Conservation (phyloP, 2,113 vertebrate species). For the Percina caprodes region DNA sequence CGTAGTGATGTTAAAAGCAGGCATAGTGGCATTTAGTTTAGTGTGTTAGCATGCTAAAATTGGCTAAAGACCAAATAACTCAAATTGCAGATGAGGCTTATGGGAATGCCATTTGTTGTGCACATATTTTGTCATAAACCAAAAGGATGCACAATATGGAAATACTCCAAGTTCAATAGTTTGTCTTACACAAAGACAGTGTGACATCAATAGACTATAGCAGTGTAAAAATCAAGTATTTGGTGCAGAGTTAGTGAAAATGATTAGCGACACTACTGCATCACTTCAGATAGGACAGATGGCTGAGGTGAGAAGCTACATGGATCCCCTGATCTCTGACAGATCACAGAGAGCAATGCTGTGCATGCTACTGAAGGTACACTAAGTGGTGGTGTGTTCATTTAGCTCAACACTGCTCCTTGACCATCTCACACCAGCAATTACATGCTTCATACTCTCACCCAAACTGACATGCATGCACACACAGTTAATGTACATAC, state of each 20-base stretch:
- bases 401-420: background rate
- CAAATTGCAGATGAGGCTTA: background rate
- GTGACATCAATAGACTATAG: constrained; percentile 1
- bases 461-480: constrained; percentile 1
- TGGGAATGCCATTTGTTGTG: background rate
- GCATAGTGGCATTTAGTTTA: background rate
- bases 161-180: constrained; percentile 4
- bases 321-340: background rate
- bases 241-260: background rate
- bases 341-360: background rate
- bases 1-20: background rate
- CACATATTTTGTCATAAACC: background rate
- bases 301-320: background rate
- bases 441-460: background rate
- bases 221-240: constrained; percentile 19
- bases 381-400: background rate
- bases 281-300: background rate
- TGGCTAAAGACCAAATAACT: background rate
- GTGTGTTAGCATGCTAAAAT: background rate
- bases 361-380: background rate
- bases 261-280: background rate
- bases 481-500: background rate
- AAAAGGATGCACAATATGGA: background rate
- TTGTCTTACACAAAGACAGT: constrained; percentile 4
- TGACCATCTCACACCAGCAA: background rate